phyloP scores from a whole-genome alignment of 2,888 invertebrate species.

The Xestoiulus laeticollis region DNA sequence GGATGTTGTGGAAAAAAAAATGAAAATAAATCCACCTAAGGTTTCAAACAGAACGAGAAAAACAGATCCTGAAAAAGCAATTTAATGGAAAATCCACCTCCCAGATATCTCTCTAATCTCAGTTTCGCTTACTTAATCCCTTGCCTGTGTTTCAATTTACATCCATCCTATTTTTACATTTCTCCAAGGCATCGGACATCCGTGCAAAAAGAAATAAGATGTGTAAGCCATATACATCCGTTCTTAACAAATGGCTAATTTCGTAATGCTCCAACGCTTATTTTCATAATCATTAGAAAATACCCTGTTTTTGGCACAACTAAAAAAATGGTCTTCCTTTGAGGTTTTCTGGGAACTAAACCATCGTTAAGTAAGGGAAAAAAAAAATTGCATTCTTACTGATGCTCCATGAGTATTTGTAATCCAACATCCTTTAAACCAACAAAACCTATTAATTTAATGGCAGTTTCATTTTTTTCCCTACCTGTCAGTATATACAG shows the following conservation, averaged over 20 bases:
- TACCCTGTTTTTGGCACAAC: not conserved
- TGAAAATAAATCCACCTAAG: not conserved
- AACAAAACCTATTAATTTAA: not conserved
- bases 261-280: not conserved
- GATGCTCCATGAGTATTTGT: not conserved
- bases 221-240: not conserved
- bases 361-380: not conserved
- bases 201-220: not conserved
- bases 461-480: not conserved
- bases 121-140: conserved; percentile 1
- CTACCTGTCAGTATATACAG: not conserved
- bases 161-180: conserved; percentile 13
- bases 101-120: conserved; percentile 3
- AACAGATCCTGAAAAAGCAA: conserved; percentile 33
- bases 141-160: conserved; percentile 28
- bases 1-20: not conserved
- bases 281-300: not conserved
- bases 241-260: not conserved
- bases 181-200: not conserved
- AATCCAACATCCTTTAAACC: not conserved
- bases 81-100: not conserved
- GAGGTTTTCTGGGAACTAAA: not conserved
- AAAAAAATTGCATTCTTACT: not conserved
- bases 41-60: not conserved
- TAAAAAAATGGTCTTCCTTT: not conserved